Base-by-base conservation (phyloP, 2,888 invertebrate species). In the Thymelicus acteon region DNA sequence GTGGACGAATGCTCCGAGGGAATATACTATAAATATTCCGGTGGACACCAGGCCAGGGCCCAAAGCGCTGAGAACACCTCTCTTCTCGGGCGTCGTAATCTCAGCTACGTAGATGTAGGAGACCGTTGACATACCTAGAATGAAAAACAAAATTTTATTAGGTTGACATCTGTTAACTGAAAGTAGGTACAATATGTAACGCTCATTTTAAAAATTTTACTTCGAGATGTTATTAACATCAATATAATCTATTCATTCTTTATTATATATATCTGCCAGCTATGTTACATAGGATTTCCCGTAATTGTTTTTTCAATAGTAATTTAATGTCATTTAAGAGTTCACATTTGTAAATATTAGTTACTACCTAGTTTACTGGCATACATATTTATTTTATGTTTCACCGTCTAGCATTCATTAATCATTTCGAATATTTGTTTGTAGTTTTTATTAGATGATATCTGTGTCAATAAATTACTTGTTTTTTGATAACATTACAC, bases 31-130 rank as follows among this genome's bases (percentile, higher is more conserved):
- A 72, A 97, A 94, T 72, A 97, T 96, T 0, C 96, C 96, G 2
- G 96, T 94, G 0, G 96, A 96, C 31, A 96, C 96, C 74, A 96
- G 89, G 0, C 96, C 95, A 0, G 96, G 96, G 0, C 96, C 96
- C 31, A 96, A 82, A 0, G 96, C 95, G 74, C 96, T 96, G 8
- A 96, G 90, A 67, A 96, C 95, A 1, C 96, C 96, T 67, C 96
- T 90, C 76, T 95, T 95, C 77, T 95, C 94, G 0, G 96, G 95
- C 0, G 95, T 95, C 4, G 96, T 95, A 62, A 96, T 95, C 90
- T 97, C 95, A 0, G 95, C 95, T 4, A 96, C 95, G 87, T 96
- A 96, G 68, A 96, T 95, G 86, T 96, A 96, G 69, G 95, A 95
- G 0, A 95, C 95, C 31, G 96, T 95, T 63, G 95, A 95, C 96